Base-by-base conservation (phyloP, 2,113 vertebrate species). In the Empidonax traillii region DNA sequence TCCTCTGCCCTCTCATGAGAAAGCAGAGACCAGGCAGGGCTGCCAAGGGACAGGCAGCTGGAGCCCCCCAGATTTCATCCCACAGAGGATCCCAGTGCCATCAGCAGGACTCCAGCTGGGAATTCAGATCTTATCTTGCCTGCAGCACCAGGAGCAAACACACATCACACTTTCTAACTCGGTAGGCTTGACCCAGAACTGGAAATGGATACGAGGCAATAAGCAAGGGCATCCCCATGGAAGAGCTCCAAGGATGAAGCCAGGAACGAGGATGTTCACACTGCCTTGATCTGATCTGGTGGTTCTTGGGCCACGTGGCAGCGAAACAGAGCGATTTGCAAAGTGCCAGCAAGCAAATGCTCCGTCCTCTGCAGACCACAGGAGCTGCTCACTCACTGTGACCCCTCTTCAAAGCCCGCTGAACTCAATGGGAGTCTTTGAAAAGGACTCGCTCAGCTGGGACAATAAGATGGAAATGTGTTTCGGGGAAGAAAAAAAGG, bases 351-450 rank as follows among this genome's bases (percentile, higher is more conserved):
- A 2, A 93, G 73, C 53, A 79, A 89, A 91, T 25, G 51, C 58
- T 93, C 67, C 4, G 0, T 79, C 89, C 81, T 30, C 61, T 79
- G 68, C 80, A 67, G 86, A 77, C 89, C 91, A 89, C 91, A 89
- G 89, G 74, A 89, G 93, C 85, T 68, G 84, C 78, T 82, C 74
- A 35, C 87, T 94, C 82, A 13, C 44, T n/a, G 82, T 83, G 94
- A 95, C 69, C 94, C 53, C 80, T 67, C 46, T 84, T 96, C 92
- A 94, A 95, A 96, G 93, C 67, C 65, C 37, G 8, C 83, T 61
- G 79, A 91, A 83, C 77, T 92, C 85, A 37, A 74, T 6, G 33
- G 90, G 65, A 89, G 88, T 2, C 85, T 77, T 89, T 94, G 78
- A 89, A 92, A 95, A 72, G 89, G 66, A 79, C 68, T 72, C 0